Conservation (phyloP, 2,797 vertebrate genomes). For the Schizopygopsis pylzovi region DNA sequence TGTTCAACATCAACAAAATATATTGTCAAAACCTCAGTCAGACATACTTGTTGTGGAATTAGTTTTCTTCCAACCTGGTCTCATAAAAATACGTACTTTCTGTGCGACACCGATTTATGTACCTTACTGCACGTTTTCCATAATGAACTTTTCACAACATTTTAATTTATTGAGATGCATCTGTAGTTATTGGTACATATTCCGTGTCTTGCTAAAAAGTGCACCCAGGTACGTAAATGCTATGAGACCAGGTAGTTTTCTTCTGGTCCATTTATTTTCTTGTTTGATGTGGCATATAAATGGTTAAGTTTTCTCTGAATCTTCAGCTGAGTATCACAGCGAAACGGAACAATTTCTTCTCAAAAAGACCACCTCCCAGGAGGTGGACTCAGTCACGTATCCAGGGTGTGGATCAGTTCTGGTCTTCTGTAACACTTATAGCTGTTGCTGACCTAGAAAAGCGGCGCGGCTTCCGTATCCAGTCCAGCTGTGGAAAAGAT, state of each 20-base stretch:
- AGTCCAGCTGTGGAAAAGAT: conserved; percentile 54
- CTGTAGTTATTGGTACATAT: too few relatives aligned
- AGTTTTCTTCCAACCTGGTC: background rate
- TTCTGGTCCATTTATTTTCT: conserved; percentile 1
- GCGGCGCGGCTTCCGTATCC: conserved; percentile 37
- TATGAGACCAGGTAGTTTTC: too few relatives aligned
- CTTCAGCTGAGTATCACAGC: conserved; percentile 29
- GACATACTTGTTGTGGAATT: background rate
- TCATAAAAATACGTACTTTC: too few relatives aligned
- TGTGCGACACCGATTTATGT: too few relatives aligned
- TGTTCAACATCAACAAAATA: background rate
- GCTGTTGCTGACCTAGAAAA: conserved; percentile 61
- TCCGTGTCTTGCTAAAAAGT: too few relatives aligned
- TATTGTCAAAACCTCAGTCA: background rate
- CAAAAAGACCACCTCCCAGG: conserved; percentile 46
- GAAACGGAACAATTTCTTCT: conserved; percentile 33
- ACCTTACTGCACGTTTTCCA: too few relatives aligned
- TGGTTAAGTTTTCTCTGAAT: conserved; percentile 50
- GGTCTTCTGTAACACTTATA: conserved; percentile 44
- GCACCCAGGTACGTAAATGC: too few relatives aligned
- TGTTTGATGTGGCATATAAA: conserved; percentile 41
- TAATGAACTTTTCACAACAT: too few relatives aligned
- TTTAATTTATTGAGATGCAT: too few relatives aligned
- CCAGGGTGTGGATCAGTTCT: conserved; percentile 41
- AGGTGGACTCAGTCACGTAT: conserved; percentile 45